Conservation (phyloP, 2,113 vertebrate genomes). For the Eolophus roseicapilla region DNA sequence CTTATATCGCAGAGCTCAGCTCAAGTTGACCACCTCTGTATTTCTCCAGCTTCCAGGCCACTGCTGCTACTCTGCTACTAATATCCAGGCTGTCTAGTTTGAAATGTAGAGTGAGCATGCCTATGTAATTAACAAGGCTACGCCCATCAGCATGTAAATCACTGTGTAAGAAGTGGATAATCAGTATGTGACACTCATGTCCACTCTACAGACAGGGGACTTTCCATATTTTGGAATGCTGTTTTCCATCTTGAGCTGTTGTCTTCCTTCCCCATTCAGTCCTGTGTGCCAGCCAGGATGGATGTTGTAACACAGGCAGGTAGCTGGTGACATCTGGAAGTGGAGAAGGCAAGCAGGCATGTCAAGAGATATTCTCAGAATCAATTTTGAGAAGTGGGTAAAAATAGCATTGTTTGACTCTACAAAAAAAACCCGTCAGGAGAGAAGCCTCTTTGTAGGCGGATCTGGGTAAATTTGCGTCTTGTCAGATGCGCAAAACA, state of each 20-base stretch:
- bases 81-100: not conserved
- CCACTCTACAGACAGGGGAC: accelerated
- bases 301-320: not conserved
- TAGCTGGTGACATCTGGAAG: not conserved
- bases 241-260: not conserved
- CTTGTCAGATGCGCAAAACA: constrained; percentile 32
- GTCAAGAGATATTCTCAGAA: not conserved
- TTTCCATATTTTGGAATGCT: not conserved
- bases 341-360: not conserved
- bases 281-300: not conserved
- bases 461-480: constrained; percentile 27
- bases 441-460: constrained; percentile 9
- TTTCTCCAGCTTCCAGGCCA: not conserved
- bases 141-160: not conserved
- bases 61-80: not conserved
- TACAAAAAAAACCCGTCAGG: not conserved
- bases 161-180: not conserved
- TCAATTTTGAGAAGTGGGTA: constrained; percentile 13
- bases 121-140: not conserved
- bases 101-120: not conserved
- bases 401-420: not conserved
- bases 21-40: not conserved
- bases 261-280: not conserved
- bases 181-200: not conserved
- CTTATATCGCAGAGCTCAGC: not conserved